Percentiles rank a stretch among this genome's conserved stretches.
Conservation (phyloP, 2,888 invertebrate genomes). For the Spilarctia lutea region DNA sequence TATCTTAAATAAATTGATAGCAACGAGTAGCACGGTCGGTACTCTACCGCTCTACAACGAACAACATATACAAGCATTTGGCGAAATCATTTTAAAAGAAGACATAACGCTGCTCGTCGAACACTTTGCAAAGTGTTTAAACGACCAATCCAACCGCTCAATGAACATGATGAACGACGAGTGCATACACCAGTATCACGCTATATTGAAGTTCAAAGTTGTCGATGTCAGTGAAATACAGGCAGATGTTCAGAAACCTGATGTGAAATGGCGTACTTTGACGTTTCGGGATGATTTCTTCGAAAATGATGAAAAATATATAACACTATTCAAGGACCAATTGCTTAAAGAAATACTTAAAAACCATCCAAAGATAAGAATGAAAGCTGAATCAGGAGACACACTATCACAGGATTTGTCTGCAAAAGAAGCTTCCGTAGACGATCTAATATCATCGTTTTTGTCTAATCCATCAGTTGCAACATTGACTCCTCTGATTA, state of each 20-base stretch:
- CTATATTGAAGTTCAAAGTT: constrained; percentile 26
- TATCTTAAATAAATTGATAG: constrained; percentile 25
- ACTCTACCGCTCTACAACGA: constrained; percentile 19
- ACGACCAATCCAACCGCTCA: constrained; percentile 4
- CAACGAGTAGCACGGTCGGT: constrained; percentile 26
- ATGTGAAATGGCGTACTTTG: constrained; percentile 15
- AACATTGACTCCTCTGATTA: constrained; percentile 27
- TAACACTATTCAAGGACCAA: constrained; percentile 24
- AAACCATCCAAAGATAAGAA: constrained; percentile 16
- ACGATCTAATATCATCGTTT: constrained; percentile 10
- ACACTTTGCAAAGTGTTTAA: constrained; percentile 23
- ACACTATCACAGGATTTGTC: not conserved
- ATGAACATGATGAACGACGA: constrained; percentile 33
- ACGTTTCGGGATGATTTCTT: constrained; percentile 34
- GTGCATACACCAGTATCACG: constrained; percentile 33
- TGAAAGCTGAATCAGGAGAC: not conserved
- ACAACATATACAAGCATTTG: constrained; percentile 25
- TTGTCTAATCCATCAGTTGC: constrained; percentile 9
- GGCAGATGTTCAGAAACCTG: constrained; percentile 16
- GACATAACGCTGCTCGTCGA: constrained; percentile 26
- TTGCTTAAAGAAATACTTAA: constrained; percentile 25
- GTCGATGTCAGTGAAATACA: constrained; percentile 26
- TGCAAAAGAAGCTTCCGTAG: not conserved
- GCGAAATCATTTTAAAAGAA: constrained; percentile 27
- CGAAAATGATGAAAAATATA: constrained; percentile 19